Conservation (phyloP, 2,113 vertebrate genomes). For the Nerophis lumbriciformis region DNA sequence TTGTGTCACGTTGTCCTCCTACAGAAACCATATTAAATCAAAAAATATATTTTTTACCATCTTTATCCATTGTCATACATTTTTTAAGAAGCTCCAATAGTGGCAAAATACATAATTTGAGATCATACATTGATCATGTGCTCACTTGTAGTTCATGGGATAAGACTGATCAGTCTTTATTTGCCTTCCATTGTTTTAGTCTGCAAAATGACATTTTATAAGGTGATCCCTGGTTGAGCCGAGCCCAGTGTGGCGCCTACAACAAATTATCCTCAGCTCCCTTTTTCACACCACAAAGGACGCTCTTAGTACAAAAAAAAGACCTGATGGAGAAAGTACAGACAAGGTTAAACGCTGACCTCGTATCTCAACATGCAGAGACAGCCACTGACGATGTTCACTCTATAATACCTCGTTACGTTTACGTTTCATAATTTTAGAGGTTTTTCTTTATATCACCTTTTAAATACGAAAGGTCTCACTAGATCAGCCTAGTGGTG, state of each 20-base stretch:
- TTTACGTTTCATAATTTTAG: too few species aligned
- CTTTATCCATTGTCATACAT: too few species aligned
- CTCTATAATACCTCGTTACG: slow-evolving; percentile 10
- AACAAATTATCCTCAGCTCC: slow-evolving; percentile 24
- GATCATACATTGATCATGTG: not conserved
- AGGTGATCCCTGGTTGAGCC: slow-evolving; percentile 5
- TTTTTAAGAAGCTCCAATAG: not conserved
- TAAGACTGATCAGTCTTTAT: too few species aligned
- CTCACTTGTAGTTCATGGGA: too few species aligned
- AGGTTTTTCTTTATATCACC: too few species aligned
- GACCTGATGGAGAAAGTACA: slow-evolving; percentile 31
- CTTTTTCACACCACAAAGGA: slow-evolving; percentile 27
- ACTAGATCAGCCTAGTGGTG: too few species aligned
- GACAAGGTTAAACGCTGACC: slow-evolving; percentile 34
- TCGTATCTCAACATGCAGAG: slow-evolving; percentile 8
- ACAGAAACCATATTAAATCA: too few species aligned
- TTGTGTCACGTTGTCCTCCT: too few species aligned
- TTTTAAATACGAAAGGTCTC: too few species aligned
- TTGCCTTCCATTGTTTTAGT: not conserved
- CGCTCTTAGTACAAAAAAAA: slow-evolving; percentile 28
- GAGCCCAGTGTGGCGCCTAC: not conserved
- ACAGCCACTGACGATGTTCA: slow-evolving; percentile 31
- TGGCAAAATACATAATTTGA: not conserved
- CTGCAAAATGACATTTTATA: not conserved
- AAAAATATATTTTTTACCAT: too few species aligned